Base-by-base conservation (phyloP, 1,140 invertebrate genomes). In the Planococcus citri region DNA sequence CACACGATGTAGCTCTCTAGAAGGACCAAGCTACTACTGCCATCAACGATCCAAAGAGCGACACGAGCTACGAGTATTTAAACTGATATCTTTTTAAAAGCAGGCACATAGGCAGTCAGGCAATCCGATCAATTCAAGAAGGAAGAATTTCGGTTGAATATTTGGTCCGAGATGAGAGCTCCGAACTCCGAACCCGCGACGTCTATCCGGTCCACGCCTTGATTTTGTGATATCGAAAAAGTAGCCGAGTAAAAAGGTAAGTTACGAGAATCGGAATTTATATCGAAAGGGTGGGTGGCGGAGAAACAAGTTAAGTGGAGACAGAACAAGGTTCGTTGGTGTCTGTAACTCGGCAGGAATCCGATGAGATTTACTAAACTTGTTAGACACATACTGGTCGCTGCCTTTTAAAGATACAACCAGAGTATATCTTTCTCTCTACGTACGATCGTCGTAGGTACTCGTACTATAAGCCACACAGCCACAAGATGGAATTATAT, bases 151-250 rank as follows among this genome's bases (percentile, higher is more conserved):
- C n/a, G n/a, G n/a, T n/a, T n/a, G n/a, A n/a, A n/a, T n/a, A n/a
- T n/a, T n/a, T n/a, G n/a, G n/a, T n/a, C n/a, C n/a, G n/a, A n/a
- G n/a, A n/a, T n/a, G n/a, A n/a, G n/a, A n/a, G n/a, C n/a, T n/a
- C n/a, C n/a, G n/a, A n/a, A n/a, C n/a, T n/a, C n/a, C n/a, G n/a
- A n/a, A n/a, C n/a, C n/a, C n/a, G n/a, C n/a, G n/a, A 6, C n/a
- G n/a, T 51, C 41, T 17, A 20, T 51, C 41, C 41, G 41, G 41
- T 51, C 4, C 41, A 51, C 41, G 41, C 41, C 41, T 51, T 51
- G 41, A 51, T 51, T 51, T 51, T 51, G 41, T 51, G 41, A 51
- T 51, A 51, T 51, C 41, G n/a, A 51, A 51, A 51, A 51, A 51
- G 41, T 51, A 51, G 41, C 41, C 41, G 41, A 51, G 41, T n/a